phyloP scores from a whole-genome alignment of 2,113 vertebrate genomes.

The Caloenas nicobarica region DNA sequence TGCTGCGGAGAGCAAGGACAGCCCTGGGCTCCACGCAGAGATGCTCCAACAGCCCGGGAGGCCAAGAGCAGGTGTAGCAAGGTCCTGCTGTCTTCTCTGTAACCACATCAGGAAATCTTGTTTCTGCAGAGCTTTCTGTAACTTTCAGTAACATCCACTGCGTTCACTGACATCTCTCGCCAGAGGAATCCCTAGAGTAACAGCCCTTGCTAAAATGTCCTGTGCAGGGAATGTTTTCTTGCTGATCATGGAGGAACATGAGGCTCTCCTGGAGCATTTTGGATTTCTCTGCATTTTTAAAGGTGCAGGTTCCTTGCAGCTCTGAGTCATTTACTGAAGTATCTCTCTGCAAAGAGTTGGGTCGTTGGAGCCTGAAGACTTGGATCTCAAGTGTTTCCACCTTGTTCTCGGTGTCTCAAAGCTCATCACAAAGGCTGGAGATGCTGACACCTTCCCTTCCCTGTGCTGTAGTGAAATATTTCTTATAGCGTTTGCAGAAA shows the following conservation, averaged over 20 bases:
- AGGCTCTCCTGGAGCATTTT: neutral
- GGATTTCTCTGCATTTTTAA: neutral
- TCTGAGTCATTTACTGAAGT: neutral
- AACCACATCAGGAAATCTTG: neutral
- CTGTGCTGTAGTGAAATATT: neutral
- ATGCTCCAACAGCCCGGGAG: no score
- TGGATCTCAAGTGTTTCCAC: neutral
- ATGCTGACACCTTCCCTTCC: neutral
- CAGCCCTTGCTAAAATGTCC: neutral
- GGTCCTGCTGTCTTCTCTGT: neutral
- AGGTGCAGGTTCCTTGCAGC: neutral
- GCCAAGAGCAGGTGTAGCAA: neutral
- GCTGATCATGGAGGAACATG: accelerated
- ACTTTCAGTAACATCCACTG: neutral
- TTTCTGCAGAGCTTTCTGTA: neutral
- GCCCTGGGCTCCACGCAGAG: no score
- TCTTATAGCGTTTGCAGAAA: neutral
- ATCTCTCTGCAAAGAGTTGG: neutral
- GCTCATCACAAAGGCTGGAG: neutral
- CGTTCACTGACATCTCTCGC: neutral
- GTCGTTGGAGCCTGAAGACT: neutral
- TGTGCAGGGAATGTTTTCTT: neutral
- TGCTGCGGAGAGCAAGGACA: neutral
- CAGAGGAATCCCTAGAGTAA: neutral
- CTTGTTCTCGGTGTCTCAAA: neutral